Base-by-base conservation (phyloP, 2,888 invertebrate genomes). In the Germaria angustata region DNA sequence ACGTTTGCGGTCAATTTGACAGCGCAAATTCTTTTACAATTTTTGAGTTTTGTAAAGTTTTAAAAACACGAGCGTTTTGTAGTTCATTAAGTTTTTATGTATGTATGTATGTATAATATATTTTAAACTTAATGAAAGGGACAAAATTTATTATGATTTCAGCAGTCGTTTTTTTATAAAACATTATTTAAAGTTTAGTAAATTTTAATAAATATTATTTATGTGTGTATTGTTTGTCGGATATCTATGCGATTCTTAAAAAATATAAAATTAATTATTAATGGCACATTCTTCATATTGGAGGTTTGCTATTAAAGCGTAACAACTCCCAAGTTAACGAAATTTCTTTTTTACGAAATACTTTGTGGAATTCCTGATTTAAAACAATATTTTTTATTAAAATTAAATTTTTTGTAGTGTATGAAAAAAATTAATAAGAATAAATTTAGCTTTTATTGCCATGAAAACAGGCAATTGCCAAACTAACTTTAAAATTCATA, bases 401-500 rank as follows among this genome's bases (percentile, higher is more conserved):
- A 6, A 5, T 28, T 28, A 6, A 3, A 28, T 28, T 5, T 28
- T 39, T 39, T 39, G n/a, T n/a, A n/a, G n/a, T n/a, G n/a, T n/a
- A n/a, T n/a, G n/a, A n/a, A n/a, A n/a, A 3, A 55, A 51, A 51
- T 57, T 20, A 13, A 1, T n/a, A 15, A 32, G 22, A 59, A 59
- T 13, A 39, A 59, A 59, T 41, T 24, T 8, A 24, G 15, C 9
- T 39, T 28, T 4, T 1, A 1, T 46, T 20, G 20, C 32, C 34
- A 32, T 24, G 6, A 5, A 55, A 46, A 11, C 36, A 22, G n/a
- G n/a, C n/a, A 11, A n/a, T 9, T 36, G 1, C 7, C 59, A 51
- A 68, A 66, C 0, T 61, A 0, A 7, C 15, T 73, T 79, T 44
- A 32, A 68, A 61, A 80, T 80, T 80, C 73, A 73, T 61, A 73